phyloP scores from a whole-genome alignment of 1,140 invertebrate species.

The Grapholita molesta region DNA sequence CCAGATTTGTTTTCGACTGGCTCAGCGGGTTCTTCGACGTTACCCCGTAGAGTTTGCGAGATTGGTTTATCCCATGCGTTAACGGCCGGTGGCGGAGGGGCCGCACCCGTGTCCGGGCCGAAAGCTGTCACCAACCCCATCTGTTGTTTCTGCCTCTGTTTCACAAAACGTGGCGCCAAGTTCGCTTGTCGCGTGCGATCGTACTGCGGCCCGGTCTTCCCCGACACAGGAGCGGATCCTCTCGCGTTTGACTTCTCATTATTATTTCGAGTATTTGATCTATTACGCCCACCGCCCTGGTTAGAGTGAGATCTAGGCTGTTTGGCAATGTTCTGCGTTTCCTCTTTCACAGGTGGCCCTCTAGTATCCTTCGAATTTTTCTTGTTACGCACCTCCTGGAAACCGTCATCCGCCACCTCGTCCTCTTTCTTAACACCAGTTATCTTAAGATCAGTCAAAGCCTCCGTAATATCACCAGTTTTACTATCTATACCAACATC shows the following conservation, averaged over 20 bases:
- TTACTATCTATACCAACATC: conserved; percentile 50
- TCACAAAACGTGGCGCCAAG: conserved; percentile 89
- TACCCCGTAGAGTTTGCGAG: conserved; percentile 80
- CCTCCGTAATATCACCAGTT: conserved; percentile 58
- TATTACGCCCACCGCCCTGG: conserved; percentile 68
- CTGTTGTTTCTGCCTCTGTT: conserved; percentile 80
- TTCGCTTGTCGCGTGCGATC: conserved; percentile 81
- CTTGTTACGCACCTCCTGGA: conserved; percentile 92
- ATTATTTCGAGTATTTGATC: conserved; percentile 64
- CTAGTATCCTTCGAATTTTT: conserved; percentile 84
- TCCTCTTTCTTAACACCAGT: conserved; percentile 60
- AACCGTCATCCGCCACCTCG: conserved; percentile 84
- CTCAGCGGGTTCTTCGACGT: conserved; percentile 68
- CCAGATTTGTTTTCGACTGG: conserved; percentile 68
- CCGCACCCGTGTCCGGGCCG: conserved; percentile 60
- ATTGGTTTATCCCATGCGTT: conserved; percentile 94
- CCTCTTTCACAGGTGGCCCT: conserved; percentile 72
- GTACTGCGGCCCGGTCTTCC: conserved; percentile 72
- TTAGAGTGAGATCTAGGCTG: conserved; percentile 71
- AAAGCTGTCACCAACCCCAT: conserved; percentile 59
- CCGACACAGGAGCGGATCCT: conserved; percentile 60
- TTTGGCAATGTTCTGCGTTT: conserved; percentile 64
- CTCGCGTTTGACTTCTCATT: conserved; percentile 71
- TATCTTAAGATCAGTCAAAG: conserved; percentile 69
- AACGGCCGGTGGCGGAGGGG: conserved; percentile 83